Evolutionary conservation across 2,797 vertebrate species (phyloP).

Genomic region (Pantherophis alleghaniensis): DNA sequence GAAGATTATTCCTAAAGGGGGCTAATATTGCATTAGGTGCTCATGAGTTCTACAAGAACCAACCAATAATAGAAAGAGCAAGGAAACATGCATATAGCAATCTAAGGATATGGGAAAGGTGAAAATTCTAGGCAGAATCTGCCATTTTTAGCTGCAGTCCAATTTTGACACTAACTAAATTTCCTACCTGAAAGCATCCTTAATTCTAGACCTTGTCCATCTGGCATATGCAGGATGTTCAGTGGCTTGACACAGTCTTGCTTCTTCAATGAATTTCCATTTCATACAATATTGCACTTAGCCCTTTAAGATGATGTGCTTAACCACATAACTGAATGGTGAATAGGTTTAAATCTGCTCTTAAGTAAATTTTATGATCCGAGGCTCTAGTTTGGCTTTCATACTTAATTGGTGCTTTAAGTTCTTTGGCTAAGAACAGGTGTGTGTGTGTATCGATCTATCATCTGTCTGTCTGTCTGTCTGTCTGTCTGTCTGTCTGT

Average conservation of each 20-base stretch:
- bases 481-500: no score
- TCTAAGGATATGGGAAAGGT: background rate
- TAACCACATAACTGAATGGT: slow-evolving; percentile 13
- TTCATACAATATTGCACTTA: background rate
- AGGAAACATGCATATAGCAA: background rate
- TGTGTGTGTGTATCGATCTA: background rate
- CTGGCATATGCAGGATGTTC: background rate
- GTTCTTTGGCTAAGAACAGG: background rate
- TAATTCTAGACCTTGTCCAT: background rate
- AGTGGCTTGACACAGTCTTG: background rate
- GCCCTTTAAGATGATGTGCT: background rate
- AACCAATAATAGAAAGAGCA: background rate
- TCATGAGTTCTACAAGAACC: background rate
- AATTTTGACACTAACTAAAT: background rate
- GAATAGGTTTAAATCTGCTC: slow-evolving; percentile 25
- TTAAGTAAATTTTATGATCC: slow-evolving; percentile 32
- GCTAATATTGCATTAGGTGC: background rate
- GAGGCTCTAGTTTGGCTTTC: slow-evolving; percentile 15
- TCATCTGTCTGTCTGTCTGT: no score
- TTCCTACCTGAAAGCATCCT: background rate
- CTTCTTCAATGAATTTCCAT: background rate
- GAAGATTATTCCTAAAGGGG: background rate
- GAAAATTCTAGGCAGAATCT: background rate
- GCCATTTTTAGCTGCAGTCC: background rate
- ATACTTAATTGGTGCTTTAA: slow-evolving; percentile 5